These are phyloP conservation scores for Andricus quercusramuli DNA, from an alignment of 2,888 invertebrate genomes.

Conservation along the genomic window DNA sequence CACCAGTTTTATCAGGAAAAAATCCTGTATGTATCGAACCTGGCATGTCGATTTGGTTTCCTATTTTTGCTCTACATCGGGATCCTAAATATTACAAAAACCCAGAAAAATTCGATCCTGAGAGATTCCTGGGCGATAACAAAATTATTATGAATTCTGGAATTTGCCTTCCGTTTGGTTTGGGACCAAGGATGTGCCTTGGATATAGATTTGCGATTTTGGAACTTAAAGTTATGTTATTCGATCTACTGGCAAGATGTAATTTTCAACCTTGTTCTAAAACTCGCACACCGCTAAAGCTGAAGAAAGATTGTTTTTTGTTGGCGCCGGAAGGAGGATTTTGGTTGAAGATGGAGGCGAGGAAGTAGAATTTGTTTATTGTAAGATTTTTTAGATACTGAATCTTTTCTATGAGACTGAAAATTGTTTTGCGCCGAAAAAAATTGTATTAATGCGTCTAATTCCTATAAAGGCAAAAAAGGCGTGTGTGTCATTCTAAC, in stretches of 20 bases:
- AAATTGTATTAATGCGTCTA: too few relatives aligned
- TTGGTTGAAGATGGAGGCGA: constrained; percentile 55
- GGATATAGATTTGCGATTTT: constrained; percentile 64
- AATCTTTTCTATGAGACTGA: too few relatives aligned
- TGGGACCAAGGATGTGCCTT: constrained; percentile 73
- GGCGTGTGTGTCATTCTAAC: too few relatives aligned
- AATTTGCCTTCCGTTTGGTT: constrained; percentile 72
- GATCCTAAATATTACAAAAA: constrained; percentile 66
- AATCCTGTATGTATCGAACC: constrained; percentile 66
- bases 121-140: constrained; percentile 66
- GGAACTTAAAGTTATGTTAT: constrained; percentile 57
- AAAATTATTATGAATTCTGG: constrained; percentile 51
- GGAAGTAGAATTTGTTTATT: not conserved
- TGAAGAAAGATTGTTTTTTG: constrained; percentile 45
- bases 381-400: too few relatives aligned
- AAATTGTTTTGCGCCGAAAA: too few relatives aligned
- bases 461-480: too few relatives aligned
- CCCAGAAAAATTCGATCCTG: constrained; percentile 75
- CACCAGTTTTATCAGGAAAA: constrained; percentile 64
- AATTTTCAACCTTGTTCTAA: constrained; percentile 70
- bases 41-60: constrained; percentile 66
- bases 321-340: constrained; percentile 53
- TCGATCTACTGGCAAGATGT: constrained; percentile 56
- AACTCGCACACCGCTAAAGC: constrained; percentile 74
- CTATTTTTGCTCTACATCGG: constrained; percentile 67